Evolutionary conservation across 2,888 invertebrate species (phyloP).

Genomic region (Orchesellides sinensis): DNA sequence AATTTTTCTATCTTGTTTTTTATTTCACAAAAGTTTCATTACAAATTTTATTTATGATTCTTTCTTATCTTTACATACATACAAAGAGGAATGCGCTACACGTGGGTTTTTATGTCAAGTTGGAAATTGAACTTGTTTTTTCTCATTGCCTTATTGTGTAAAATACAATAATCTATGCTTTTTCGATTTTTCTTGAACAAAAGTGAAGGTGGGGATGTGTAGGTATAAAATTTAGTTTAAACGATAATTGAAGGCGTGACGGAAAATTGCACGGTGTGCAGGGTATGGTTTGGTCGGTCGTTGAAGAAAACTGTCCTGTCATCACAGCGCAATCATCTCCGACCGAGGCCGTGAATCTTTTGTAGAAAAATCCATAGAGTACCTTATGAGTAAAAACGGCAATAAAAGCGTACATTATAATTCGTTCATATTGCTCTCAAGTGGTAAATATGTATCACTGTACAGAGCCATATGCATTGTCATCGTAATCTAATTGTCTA

Average conservation of each 20-base stretch:
- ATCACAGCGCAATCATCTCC: constrained; percentile 48
- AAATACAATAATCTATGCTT: neutral
- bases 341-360: constrained; percentile 23
- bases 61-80: too few relatives aligned
- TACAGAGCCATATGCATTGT: constrained; percentile 39
- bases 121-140: constrained; percentile 5
- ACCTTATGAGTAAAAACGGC: neutral
- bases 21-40: neutral
- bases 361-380: constrained; percentile 35
- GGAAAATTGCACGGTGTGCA: constrained; percentile 42
- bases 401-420: neutral
- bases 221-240: constrained; percentile 32
- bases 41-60: too few relatives aligned
- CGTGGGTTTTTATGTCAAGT: constrained; percentile 22
- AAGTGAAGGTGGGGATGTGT: constrained; percentile 43
- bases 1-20: constrained; percentile 25
- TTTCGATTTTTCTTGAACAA: constrained; percentile 15
- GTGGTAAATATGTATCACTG: constrained; percentile 20
- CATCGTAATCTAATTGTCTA: constrained; percentile 52
- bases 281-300: neutral
- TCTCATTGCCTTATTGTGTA: neutral
- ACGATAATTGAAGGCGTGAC: constrained; percentile 61
- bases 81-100: constrained; percentile 1
- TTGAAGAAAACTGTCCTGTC: constrained; percentile 55
- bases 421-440: neutral